A percentile compares a stretch with the other conserved stretches of the same genome.
Evolutionary conservation across 2,113 vertebrate species (phyloP).

Genomic region (Steatornis caripensis): DNA sequence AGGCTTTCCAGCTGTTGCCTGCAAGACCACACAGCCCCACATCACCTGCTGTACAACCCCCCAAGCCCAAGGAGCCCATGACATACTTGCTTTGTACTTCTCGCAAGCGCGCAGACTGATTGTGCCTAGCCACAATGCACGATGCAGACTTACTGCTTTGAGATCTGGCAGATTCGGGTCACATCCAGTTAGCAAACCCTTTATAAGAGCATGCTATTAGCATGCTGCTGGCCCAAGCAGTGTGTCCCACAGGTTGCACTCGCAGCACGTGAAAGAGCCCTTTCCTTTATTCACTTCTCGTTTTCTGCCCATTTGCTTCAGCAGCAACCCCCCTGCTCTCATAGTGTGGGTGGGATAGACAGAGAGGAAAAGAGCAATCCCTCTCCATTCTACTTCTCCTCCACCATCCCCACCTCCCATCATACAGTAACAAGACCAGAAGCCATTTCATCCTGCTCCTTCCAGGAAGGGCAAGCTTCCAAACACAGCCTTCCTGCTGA

Average conservation of each 20-base stretch:
- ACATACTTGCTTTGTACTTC: not conserved
- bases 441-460: not conserved
- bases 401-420: not conserved
- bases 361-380: not conserved
- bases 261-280: not conserved
- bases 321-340: not conserved
- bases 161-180: not conserved
- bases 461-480: not conserved
- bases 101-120: not conserved
- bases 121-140: not conserved
- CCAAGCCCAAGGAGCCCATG: not conserved
- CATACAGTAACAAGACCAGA: not conserved
- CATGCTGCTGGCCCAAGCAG: not conserved
- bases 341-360: not conserved
- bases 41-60: not conserved
- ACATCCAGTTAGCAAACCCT: not conserved
- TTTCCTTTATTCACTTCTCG: not conserved
- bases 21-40: not conserved
- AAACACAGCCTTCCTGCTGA: not conserved
- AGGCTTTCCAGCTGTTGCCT: not conserved
- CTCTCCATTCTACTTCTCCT: not conserved
- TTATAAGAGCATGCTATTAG: not conserved
- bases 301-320: not conserved
- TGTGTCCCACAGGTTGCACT: rapidly evolving
- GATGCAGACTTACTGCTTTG: not conserved